These are phyloP conservation scores for Mirza zaza DNA, from an alignment of 2,113 vertebrate species.

Conservation along the genomic window DNA sequence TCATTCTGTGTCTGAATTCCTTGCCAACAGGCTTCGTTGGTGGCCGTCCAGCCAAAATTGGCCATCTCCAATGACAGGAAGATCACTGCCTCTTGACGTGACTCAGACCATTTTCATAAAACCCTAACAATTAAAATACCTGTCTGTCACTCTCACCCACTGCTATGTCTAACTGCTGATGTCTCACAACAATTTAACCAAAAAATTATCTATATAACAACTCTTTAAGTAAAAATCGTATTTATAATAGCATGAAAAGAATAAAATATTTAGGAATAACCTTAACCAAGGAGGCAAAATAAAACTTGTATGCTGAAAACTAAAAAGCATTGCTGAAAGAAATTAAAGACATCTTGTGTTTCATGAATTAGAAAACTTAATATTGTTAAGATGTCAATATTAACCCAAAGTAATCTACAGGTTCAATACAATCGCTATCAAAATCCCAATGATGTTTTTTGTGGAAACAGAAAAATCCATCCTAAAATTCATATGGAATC, in stretches of 20 bases:
- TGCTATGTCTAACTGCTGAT: not conserved
- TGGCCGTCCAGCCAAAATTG: not conserved
- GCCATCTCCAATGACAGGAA: not conserved
- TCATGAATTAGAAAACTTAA: not conserved
- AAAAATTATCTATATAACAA: not conserved
- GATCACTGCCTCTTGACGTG: not conserved
- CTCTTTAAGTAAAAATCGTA: not conserved
- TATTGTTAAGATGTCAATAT: not conserved
- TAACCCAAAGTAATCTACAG: not conserved
- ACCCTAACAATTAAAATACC: not conserved
- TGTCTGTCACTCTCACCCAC: not conserved
- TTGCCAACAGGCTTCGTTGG: not conserved
- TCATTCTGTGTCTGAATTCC: not conserved
- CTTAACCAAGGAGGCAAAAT: not conserved
- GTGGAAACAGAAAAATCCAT: constrained; percentile 7
- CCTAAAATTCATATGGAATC: not conserved
- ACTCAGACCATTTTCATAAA: not conserved
- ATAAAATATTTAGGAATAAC: constrained; percentile 15
- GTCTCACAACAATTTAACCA: not conserved
- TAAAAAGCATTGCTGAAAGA: not conserved
- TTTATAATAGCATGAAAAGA: not conserved
- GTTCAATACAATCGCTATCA: not conserved
- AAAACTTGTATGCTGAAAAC: not conserved
- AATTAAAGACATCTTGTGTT: not conserved
- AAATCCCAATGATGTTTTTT: not conserved